phyloP scores from a whole-genome alignment of 92 coral and sea anemone species.

The Palythoa grandis region DNA sequence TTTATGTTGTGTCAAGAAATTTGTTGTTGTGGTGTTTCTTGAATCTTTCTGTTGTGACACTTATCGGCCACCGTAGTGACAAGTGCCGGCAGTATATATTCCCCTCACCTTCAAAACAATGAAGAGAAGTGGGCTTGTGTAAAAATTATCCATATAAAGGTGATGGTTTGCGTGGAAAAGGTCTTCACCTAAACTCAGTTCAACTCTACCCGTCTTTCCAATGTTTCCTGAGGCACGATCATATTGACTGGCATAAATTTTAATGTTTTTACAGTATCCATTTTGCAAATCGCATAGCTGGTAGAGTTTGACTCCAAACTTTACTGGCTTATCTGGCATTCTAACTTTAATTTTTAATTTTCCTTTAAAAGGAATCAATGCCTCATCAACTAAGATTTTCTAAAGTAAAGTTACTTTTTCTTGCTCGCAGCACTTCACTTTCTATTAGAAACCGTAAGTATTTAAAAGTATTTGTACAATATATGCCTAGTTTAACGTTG shows the following conservation, averaged over 20 bases:
- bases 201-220: conserved; percentile 51
- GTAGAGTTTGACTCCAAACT: conserved; percentile 44
- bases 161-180: conserved; percentile 38
- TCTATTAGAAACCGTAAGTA: too few species aligned
- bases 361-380: conserved; percentile 57
- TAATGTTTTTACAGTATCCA: conserved; percentile 51
- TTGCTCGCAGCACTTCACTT: too few species aligned
- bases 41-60: too few species aligned
- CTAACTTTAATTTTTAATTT: conserved; percentile 45
- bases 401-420: too few species aligned
- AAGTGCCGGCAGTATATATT: conserved; percentile 47
- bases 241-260: conserved; percentile 54
- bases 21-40: too few species aligned
- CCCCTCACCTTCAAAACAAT: conserved; percentile 39
- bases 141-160: conserved; percentile 55
- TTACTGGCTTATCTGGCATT: conserved; percentile 70
- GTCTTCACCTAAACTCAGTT: conserved; percentile 46
- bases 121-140: conserved; percentile 53
- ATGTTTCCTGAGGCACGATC: conserved; percentile 44
- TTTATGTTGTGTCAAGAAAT: too few species aligned
- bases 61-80: too few species aligned
- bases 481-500: too few species aligned
- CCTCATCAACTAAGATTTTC: conserved; percentile 53
- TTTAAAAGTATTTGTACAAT: too few species aligned
- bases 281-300: conserved; percentile 45